phyloP scores from a whole-genome alignment of 2,797 vertebrate species.

The Characodon lateralis region DNA sequence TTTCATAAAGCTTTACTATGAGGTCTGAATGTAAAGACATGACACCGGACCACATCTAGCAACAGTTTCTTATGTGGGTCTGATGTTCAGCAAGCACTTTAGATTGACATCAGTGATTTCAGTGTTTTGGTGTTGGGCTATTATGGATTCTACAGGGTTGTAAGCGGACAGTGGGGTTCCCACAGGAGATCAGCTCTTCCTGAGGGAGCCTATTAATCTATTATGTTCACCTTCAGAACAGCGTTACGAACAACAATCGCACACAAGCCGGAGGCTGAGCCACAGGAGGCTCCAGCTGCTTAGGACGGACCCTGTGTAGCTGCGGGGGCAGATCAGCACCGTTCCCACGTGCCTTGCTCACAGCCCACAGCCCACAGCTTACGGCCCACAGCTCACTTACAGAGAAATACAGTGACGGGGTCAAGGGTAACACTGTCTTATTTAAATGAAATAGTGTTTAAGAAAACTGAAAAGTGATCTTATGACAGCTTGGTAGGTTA shows the following conservation, averaged over 20 bases:
- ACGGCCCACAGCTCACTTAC: constrained; percentile 28
- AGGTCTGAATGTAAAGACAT: constrained; percentile 1
- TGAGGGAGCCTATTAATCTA: constrained; percentile 70
- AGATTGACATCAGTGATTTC: constrained; percentile 28
- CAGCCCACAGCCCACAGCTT: constrained; percentile 39
- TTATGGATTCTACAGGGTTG: constrained; percentile 28
- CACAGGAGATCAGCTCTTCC: constrained; percentile 51
- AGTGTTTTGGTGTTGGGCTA: constrained; percentile 16
- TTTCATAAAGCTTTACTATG: neutral
- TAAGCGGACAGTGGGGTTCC: constrained; percentile 41
- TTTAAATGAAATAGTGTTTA: constrained; percentile 1
- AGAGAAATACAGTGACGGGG: constrained; percentile 21
- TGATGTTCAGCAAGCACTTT: constrained; percentile 29
- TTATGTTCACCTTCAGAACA: constrained; percentile 64
- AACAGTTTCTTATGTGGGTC: neutral
- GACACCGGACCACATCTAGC: neutral
- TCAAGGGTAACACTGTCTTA: constrained; percentile 17
- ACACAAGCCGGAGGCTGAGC: constrained; percentile 47
- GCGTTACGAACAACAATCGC: constrained; percentile 62
- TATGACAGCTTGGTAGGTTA: neutral
- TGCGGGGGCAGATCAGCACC: constrained; percentile 33
- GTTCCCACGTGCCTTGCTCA: constrained; percentile 52
- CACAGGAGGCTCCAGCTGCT: constrained; percentile 63
- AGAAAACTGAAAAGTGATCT: neutral
- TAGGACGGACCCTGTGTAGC: constrained; percentile 1